Evolutionary conservation across 1,140 invertebrate genomes (phyloP).

Genomic region (Chelonus insularis): DNA sequence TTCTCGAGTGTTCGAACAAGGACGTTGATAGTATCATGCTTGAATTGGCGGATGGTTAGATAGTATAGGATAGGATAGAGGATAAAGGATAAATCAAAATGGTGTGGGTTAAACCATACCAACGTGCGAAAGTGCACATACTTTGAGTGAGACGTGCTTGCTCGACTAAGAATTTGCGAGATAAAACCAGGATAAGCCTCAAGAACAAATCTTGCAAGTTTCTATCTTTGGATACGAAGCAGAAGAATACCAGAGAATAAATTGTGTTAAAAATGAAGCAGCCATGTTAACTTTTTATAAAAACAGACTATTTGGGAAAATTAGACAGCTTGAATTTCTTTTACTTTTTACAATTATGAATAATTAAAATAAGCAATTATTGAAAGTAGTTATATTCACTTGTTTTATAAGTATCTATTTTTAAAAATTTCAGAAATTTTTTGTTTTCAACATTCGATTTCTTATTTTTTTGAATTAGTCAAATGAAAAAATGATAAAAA

Average conservation of each 20-base stretch:
- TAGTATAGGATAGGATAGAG: background rate
- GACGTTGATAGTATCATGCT: slow-evolving; percentile 1
- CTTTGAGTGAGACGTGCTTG: background rate
- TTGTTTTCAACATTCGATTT: no score
- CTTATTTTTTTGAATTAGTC: no score
- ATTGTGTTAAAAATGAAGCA: background rate
- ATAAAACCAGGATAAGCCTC: slow-evolving; percentile 5
- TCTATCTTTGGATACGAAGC: background rate
- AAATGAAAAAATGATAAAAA: no score
- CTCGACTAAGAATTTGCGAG: background rate
- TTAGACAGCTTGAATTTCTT: no score
- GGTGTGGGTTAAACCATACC: slow-evolving; percentile 9
- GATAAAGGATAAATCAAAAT: slow-evolving; percentile 15
- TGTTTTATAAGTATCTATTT: no score
- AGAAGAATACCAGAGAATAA: background rate
- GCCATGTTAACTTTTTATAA: no score
- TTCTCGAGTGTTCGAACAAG: background rate
- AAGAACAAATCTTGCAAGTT: slow-evolving; percentile 8
- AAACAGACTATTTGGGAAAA: no score
- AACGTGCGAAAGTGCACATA: slow-evolving; percentile 10
- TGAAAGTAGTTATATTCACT: no score
- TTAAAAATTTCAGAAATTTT: no score
- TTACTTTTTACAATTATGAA: no score
- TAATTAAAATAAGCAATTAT: no score
- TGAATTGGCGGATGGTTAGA: slow-evolving; percentile 15